These are phyloP conservation scores for Aphidius ervi DNA, from an alignment of 1,140 invertebrate genomes.

Conservation along the genomic window DNA sequence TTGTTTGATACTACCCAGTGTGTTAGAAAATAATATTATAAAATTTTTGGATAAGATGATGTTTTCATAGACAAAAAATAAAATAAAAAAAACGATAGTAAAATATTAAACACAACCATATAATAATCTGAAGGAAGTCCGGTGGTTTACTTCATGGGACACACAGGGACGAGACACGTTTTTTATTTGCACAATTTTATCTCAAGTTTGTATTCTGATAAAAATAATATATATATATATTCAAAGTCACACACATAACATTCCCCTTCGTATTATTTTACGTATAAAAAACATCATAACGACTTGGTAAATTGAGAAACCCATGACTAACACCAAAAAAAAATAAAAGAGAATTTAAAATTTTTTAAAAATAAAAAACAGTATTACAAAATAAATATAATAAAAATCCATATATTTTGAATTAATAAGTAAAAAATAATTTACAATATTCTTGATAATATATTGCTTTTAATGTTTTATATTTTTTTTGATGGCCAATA, in stretches of 20 bases:
- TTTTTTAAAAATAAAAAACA: no score
- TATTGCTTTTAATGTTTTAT: slow-evolving; percentile 23
- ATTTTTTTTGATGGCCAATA: no score
- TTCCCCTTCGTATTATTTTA: no score
- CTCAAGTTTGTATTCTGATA: slow-evolving; percentile 52
- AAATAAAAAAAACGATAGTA: slow-evolving; percentile 5
- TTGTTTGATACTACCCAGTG: no score
- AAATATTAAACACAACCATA: slow-evolving; percentile 33
- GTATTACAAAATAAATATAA: no score
- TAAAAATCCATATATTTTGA: not conserved
- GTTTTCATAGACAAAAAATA: not conserved
- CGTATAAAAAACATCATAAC: no score
- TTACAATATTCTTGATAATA: not conserved
- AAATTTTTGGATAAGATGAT: slow-evolving; percentile 6
- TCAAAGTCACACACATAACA: no score
- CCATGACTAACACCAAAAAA: no score
- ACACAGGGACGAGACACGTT: slow-evolving; percentile 36
- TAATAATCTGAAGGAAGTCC: slow-evolving; percentile 49
- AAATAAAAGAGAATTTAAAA: no score
- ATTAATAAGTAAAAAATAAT: not conserved
- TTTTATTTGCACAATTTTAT: slow-evolving; percentile 51
- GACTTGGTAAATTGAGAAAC: no score
- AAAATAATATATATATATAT: slow-evolving; percentile 19
- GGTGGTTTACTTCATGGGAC: slow-evolving; percentile 35
- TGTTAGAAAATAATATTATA: no score